A percentile compares a stretch with the other conserved stretches of the same genome.
Evolutionary conservation across 2,888 invertebrate genomes (phyloP).

Genomic region (Imbricaverruca yamaguchii): DNA sequence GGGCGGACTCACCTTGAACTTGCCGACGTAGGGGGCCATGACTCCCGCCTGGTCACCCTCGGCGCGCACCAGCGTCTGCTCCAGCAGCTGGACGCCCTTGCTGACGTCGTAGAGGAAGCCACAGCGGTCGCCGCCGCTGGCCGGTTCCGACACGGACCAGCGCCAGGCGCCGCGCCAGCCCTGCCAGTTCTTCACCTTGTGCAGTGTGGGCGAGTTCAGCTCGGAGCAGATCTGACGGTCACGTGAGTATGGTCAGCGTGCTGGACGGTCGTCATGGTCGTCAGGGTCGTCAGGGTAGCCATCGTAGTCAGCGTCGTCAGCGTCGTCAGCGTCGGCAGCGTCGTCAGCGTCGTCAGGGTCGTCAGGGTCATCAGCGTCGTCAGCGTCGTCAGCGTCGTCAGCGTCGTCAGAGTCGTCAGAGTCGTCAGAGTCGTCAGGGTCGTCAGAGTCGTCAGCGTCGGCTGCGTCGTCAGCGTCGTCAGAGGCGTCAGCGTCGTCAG

Average conservation of each 20-base stretch:
- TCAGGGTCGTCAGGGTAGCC: too few relatives aligned
- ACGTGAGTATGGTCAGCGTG: neutral
- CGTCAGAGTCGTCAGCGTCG: too few relatives aligned
- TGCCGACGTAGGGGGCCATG: neutral
- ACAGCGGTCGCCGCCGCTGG: conserved; percentile 23
- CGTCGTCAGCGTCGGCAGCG: too few relatives aligned
- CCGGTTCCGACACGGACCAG: conserved; percentile 31
- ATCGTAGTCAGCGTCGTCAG: too few relatives aligned
- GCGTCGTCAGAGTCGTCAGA: too few relatives aligned
- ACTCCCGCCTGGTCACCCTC: neutral
- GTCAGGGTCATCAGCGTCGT: too few relatives aligned
- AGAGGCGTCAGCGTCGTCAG: too few relatives aligned
- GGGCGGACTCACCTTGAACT: neutral
- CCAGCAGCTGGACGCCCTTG: conserved; percentile 22
- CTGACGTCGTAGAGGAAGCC: conserved; percentile 13
- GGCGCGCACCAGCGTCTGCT: neutral
- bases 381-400: too few relatives aligned
- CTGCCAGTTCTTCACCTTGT: conserved; percentile 57
- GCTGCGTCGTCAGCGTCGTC: too few relatives aligned
- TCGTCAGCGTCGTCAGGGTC: too few relatives aligned
- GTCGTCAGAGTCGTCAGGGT: too few relatives aligned
- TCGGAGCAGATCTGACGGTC: conserved; percentile 44
- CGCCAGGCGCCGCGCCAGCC: conserved; percentile 57
- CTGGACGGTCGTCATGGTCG: conserved; percentile 33
- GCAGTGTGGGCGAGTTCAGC: conserved; percentile 55